A percentile compares a stretch with the other conserved stretches of the same genome.
Evolutionary conservation across 2,797 vertebrate species (phyloP).

Genomic region (Centroberyx gerrardi): DNA sequence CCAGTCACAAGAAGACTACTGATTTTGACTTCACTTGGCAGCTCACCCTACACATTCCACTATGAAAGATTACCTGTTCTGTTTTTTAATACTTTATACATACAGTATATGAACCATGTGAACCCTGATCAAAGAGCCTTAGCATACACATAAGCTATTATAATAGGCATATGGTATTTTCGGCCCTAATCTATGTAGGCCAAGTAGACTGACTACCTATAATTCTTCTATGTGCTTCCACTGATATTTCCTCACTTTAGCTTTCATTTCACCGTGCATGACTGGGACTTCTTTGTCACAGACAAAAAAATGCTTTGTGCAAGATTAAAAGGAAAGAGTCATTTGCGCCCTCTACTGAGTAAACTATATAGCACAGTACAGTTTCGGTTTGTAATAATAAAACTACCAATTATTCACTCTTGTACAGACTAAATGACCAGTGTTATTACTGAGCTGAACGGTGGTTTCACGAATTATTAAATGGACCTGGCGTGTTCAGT

Average conservation of each 20-base stretch:
- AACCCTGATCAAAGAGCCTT: too few species aligned
- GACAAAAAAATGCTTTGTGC: background rate
- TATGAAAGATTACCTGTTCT: background rate
- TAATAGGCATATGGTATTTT: too few species aligned
- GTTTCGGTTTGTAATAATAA: background rate
- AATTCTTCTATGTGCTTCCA: too few species aligned
- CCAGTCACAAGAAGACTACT: background rate
- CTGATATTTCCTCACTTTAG: too few species aligned
- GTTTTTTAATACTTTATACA: background rate
- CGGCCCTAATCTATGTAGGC: too few species aligned
- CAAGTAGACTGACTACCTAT: too few species aligned
- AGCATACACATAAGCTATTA: too few species aligned
- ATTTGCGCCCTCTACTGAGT: constrained; percentile 44
- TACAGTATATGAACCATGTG: too few species aligned
- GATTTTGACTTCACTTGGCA: too few species aligned
- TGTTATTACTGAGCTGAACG: background rate
- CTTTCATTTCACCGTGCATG: too few species aligned
- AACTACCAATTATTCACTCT: background rate
- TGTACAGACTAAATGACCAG: background rate
- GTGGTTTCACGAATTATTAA: background rate
- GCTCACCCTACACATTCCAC: too few species aligned
- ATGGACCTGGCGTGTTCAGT: background rate
- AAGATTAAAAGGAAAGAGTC: background rate
- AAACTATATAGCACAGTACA: background rate
- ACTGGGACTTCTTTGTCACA: too few species aligned